Percentiles rank a stretch among this genome's conserved stretches.
phyloP scores from a whole-genome alignment of 1,140 invertebrate species.

The Eumaeus atala region DNA sequence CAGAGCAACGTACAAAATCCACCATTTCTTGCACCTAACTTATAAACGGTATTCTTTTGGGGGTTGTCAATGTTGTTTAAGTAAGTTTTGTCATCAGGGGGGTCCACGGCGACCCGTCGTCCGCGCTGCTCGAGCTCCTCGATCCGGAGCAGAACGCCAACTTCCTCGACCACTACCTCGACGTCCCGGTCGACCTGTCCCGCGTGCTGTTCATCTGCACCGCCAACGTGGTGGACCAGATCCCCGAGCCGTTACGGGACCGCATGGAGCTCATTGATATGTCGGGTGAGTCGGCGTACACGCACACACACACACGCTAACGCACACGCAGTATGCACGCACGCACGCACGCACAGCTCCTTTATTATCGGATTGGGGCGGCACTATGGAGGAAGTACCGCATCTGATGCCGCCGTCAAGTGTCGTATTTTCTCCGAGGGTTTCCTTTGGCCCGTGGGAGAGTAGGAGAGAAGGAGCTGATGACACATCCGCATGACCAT shows the following conservation, averaged over 20 bases:
- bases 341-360: too few species aligned
- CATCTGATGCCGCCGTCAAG: too few species aligned
- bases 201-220: constrained; percentile 99
- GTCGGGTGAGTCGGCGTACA: constrained; percentile 78
- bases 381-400: too few species aligned
- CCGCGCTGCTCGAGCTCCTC: constrained; percentile 94
- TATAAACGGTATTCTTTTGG: too few species aligned
- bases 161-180: constrained; percentile 98
- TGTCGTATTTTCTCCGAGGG: too few species aligned
- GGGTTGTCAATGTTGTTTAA: neutral
- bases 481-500: too few species aligned
- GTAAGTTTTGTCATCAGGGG: constrained; percentile 75
- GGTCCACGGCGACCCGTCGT: constrained; percentile 97
- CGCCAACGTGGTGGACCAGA: constrained; percentile 96
- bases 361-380: too few species aligned
- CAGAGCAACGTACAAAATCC: too few species aligned
- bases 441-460: too few species aligned
- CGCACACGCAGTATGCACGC: too few species aligned
- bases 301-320: neutral
- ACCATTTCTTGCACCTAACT: too few species aligned
- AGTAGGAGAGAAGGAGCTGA: too few species aligned
- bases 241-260: constrained; percentile 96
- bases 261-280: constrained; percentile 99
- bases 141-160: constrained; percentile 99
- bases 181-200: constrained; percentile 97